Percentiles rank a stretch among this genome's conserved stretches.
Conservation (phyloP, 2,888 invertebrate genomes). For the Rhodophaea formosa region DNA sequence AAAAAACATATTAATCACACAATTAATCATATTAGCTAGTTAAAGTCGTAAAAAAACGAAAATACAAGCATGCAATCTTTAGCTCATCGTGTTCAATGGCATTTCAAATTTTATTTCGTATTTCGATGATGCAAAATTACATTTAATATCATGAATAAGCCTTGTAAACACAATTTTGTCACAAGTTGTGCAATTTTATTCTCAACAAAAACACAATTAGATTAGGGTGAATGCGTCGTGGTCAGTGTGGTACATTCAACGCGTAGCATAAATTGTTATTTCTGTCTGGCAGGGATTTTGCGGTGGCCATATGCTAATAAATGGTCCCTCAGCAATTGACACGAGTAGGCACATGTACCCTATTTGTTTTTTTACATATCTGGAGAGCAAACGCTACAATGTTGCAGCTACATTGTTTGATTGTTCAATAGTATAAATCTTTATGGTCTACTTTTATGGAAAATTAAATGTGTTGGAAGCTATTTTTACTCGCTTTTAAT, state of each 20-base stretch:
- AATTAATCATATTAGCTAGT: no score
- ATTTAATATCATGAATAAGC: no score
- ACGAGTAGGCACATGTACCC: constrained; percentile 15
- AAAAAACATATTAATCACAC: no score
- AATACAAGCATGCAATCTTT: no score
- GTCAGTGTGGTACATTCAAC: constrained; percentile 43
- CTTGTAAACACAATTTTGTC: no score
- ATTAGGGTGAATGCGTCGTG: constrained; percentile 38
- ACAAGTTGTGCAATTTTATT: background rate
- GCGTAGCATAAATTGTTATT: constrained; percentile 74
- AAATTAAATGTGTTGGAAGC: background rate
- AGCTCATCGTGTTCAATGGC: no score
- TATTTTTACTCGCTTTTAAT: background rate
- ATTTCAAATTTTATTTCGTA: no score
- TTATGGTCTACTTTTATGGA: background rate
- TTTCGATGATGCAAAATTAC: no score
- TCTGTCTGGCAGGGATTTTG: constrained; percentile 58
- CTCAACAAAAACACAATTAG: constrained; percentile 71
- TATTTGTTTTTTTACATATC: constrained; percentile 27
- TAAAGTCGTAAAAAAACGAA: no score
- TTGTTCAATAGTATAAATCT: background rate
- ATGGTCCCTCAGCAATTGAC: constrained; percentile 42
- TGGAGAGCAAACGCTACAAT: background rate
- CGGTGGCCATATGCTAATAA: constrained; percentile 66
- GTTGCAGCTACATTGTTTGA: background rate